Evolutionary conservation across 2,113 vertebrate genomes (phyloP).

Genomic region (Aplodontia rufa): DNA sequence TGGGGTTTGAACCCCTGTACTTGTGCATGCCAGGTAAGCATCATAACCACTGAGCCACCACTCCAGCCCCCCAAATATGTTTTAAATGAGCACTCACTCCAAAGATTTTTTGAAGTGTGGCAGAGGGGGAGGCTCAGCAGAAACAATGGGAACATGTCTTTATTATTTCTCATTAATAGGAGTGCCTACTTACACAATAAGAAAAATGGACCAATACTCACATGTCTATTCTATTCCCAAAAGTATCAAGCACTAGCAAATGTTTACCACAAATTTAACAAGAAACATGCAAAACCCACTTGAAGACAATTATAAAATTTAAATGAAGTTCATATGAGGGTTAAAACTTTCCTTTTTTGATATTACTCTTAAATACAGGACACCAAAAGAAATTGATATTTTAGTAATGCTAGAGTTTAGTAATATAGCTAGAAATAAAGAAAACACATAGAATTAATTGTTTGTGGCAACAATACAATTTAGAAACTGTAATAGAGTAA

Average conservation of each 20-base stretch:
- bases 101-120: neutral
- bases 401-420: neutral
- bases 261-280: neutral
- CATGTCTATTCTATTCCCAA: neutral
- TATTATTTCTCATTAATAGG: neutral
- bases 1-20: too few relatives aligned
- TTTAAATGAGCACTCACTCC: neutral
- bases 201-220: neutral
- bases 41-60: too few relatives aligned
- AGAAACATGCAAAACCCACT: neutral
- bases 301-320: slow-evolving; percentile 3
- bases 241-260: neutral
- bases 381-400: neutral
- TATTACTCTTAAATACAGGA: neutral
- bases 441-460: slow-evolving; percentile 2
- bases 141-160: neutral
- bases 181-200: neutral
- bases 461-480: neutral
- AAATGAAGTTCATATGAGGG: neutral
- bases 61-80: neutral
- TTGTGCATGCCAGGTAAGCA: too few relatives aligned
- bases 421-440: neutral
- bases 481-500: neutral
- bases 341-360: neutral
- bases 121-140: neutral